Conservation (phyloP, 1,140 invertebrate species). For the Plodia interpunctella region DNA sequence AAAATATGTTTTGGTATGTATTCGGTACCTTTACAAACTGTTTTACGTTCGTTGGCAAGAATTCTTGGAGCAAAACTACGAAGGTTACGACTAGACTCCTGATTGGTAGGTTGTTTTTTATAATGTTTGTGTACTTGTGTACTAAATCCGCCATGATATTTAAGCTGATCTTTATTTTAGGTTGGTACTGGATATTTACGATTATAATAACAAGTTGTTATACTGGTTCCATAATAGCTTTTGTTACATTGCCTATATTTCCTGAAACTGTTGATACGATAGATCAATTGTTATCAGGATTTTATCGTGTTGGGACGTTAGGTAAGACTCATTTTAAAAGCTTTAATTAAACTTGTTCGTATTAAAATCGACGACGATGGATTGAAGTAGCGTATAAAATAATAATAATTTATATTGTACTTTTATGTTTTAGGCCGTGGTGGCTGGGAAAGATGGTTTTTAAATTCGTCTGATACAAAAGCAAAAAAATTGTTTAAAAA, state of each 20-base stretch:
- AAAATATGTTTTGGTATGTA: slow-evolving; percentile 88
- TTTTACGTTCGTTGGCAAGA: slow-evolving; percentile 83
- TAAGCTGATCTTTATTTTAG: slow-evolving; percentile 51
- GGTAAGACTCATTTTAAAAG: slow-evolving; percentile 62
- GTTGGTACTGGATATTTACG: slow-evolving; percentile 87
- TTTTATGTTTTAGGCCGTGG: slow-evolving; percentile 78
- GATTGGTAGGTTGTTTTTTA: slow-evolving; percentile 76
- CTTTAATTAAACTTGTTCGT: too few relatives aligned
- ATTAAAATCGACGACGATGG: too few relatives aligned
- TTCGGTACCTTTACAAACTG: slow-evolving; percentile 89
- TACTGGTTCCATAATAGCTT: slow-evolving; percentile 87
- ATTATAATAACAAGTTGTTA: slow-evolving; percentile 89
- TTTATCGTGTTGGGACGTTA: slow-evolving; percentile 80
- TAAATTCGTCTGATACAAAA: slow-evolving; percentile 78
- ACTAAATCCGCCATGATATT: slow-evolving; percentile 8
- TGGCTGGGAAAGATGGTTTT: slow-evolving; percentile 84
- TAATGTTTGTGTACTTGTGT: background rate
- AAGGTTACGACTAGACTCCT: slow-evolving; percentile 82
- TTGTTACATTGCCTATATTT: slow-evolving; percentile 85
- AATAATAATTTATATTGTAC: too few relatives aligned
- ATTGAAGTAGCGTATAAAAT: too few relatives aligned
- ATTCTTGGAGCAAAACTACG: slow-evolving; percentile 82
- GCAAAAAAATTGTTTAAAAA: slow-evolving; percentile 80
- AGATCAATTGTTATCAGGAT: slow-evolving; percentile 78
- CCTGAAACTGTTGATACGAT: slow-evolving; percentile 83